Conservation (phyloP, 2,113 vertebrate genomes). For the Chinchilla lanigera region DNA sequence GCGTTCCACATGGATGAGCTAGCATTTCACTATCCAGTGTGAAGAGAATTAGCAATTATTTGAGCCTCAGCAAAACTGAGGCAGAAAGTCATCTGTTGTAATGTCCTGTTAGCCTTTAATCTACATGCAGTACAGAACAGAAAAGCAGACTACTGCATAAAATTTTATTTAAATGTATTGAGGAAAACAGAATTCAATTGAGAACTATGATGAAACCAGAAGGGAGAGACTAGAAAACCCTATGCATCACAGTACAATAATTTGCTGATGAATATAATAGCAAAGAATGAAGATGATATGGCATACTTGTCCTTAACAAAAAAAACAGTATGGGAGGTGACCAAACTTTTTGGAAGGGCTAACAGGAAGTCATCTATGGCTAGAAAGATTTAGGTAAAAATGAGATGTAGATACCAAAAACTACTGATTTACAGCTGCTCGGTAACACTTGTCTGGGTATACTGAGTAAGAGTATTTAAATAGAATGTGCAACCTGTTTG, state of each 20-base stretch:
- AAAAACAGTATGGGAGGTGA: background rate
- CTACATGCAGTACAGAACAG: background rate
- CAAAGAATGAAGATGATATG: background rate
- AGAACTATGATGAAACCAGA: background rate
- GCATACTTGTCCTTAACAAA: background rate
- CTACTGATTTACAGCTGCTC: background rate
- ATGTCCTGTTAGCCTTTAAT: background rate
- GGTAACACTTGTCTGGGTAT: background rate
- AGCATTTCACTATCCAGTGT: background rate
- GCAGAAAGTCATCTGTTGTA: background rate
- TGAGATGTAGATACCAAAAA: background rate
- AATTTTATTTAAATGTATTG: background rate
- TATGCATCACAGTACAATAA: background rate
- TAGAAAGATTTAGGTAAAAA: background rate
- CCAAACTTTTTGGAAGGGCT: background rate
- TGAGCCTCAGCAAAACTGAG: slow-evolving; percentile 39
- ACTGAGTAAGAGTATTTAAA: background rate
- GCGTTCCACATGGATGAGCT: background rate
- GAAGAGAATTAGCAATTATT: background rate
- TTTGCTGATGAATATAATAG: background rate
- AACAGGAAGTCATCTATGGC: background rate
- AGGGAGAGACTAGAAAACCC: background rate
- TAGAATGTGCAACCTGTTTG: background rate
- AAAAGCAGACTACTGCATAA: background rate
- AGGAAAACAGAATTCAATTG: slow-evolving; percentile 11